Percentiles rank a stretch among this genome's conserved stretches.
These are phyloP conservation scores for Phainopepla nitens DNA, from an alignment of 2,113 vertebrate genomes.

Conservation along the genomic window DNA sequence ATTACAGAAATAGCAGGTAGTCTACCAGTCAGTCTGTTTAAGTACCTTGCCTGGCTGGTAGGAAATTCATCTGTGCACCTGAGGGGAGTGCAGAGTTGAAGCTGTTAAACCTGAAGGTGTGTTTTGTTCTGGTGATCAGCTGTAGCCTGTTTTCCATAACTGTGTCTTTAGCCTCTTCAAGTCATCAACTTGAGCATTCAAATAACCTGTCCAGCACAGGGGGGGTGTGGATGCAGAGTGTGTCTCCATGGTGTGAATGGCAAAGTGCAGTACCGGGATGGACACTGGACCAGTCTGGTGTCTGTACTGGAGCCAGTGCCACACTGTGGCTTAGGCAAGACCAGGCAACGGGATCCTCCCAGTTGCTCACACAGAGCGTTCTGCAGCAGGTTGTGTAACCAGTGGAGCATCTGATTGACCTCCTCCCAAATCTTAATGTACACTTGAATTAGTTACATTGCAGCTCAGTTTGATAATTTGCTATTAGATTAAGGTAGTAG, in stretches of 20 bases:
- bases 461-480: background rate
- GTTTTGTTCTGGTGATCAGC: background rate
- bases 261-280: accelerated
- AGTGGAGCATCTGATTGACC: background rate
- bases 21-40: background rate
- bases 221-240: background rate
- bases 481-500: background rate
- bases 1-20: background rate
- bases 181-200: background rate
- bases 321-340: background rate
- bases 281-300: accelerated
- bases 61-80: background rate
- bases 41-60: background rate
- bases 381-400: background rate
- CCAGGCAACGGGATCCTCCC: background rate
- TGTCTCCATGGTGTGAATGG: background rate
- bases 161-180: background rate
- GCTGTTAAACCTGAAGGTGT: background rate
- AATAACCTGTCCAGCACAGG: background rate
- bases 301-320: background rate
- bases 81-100: background rate
- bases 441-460: background rate
- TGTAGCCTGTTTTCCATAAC: background rate
- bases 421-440: background rate
- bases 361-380: background rate